These are phyloP conservation scores for Neostethus bicornis DNA, from an alignment of 2,797 vertebrate species.

Conservation along the genomic window DNA sequence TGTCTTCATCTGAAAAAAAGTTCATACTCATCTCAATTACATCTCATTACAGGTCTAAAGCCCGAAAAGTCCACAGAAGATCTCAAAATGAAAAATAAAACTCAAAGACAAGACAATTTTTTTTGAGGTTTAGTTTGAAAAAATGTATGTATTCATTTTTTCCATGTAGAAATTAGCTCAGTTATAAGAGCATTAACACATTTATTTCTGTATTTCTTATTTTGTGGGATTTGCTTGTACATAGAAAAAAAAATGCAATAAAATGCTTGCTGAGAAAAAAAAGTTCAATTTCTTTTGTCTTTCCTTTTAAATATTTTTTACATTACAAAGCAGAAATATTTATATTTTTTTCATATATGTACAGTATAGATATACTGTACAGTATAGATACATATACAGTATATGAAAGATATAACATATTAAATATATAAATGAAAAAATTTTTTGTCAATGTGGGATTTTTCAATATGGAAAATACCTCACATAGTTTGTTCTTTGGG, in stretches of 20 bases:
- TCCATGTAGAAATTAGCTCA: constrained; percentile 21
- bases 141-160: not conserved
- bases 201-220: not conserved
- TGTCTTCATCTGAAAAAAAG: not conserved
- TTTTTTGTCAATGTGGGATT: not conserved
- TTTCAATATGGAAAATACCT: not conserved
- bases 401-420: too few species aligned
- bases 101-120: not conserved
- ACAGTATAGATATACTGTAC: too few species aligned
- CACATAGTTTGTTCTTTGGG: not conserved
- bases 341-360: too few species aligned
- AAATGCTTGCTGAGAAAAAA: constrained; percentile 14
- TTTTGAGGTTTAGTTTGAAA: not conserved
- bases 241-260: not conserved
- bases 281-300: not conserved
- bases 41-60: constrained; percentile 55
- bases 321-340: too few species aligned
- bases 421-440: not conserved
- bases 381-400: too few species aligned
- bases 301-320: too few species aligned
- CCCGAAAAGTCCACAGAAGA: constrained; percentile 41
- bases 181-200: constrained; percentile 25
- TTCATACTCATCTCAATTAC: not conserved
- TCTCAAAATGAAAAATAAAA: not conserved
- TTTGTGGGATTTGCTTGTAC: not conserved